Evolutionary conservation across 2,113 vertebrate species (phyloP).

Genomic region (Tachycineta bicolor): DNA sequence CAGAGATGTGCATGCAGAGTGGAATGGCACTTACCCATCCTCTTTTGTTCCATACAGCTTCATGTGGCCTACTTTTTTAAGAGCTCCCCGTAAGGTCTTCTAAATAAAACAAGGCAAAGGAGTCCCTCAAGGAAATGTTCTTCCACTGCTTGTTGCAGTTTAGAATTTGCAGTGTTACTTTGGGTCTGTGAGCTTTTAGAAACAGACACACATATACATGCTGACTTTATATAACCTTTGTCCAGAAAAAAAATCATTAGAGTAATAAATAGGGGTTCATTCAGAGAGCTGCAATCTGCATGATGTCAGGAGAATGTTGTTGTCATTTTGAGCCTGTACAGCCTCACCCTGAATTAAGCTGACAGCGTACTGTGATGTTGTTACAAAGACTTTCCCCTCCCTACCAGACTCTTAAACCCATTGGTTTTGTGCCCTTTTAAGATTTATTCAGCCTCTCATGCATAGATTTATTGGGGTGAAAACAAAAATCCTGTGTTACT

Average conservation of each 20-base stretch:
- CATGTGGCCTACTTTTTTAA: neutral
- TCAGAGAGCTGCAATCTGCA: neutral
- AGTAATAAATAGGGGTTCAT: neutral
- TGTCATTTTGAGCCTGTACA: neutral
- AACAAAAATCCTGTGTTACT: neutral
- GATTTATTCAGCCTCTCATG: neutral
- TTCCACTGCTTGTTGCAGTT: neutral
- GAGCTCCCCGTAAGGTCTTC: neutral
- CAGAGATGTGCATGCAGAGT: neutral
- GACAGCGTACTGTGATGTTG: neutral
- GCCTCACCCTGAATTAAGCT: neutral
- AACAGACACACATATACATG: rapidly evolving
- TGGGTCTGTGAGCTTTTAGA: neutral
- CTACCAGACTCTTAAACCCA: neutral
- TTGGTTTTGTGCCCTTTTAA: neutral
- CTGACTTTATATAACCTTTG: neutral
- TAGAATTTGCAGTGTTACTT: neutral
- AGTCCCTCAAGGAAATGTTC: neutral
- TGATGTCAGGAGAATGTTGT: neutral
- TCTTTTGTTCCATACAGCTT: neutral
- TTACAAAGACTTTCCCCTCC: neutral
- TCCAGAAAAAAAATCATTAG: neutral
- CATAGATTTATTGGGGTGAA: neutral
- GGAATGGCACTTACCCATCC: neutral
- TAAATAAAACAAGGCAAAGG: neutral